A percentile compares a stretch with the other conserved stretches of the same genome.
Evolutionary conservation across 2,888 invertebrate species (phyloP).

Genomic region (Herminia tarsipennalis): DNA sequence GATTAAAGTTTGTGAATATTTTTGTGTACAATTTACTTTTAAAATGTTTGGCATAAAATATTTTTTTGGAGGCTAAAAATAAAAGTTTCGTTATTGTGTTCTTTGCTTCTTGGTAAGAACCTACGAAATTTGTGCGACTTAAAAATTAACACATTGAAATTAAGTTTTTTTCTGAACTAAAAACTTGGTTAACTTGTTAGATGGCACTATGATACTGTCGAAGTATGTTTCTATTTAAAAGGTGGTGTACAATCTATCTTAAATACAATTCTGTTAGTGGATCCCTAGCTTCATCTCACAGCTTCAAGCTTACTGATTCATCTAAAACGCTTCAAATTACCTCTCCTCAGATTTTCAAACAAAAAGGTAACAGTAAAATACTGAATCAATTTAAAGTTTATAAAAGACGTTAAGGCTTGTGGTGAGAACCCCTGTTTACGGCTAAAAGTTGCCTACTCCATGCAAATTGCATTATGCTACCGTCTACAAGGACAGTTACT

Average conservation of each 20-base stretch:
- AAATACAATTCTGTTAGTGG: too few species aligned
- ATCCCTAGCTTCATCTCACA: background rate
- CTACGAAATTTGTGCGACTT: too few species aligned
- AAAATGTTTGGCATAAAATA: constrained; percentile 6
- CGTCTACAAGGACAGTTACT: constrained; percentile 37
- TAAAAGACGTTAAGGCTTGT: constrained; percentile 38
- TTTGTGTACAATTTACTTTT: constrained; percentile 24
- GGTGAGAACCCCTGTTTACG: constrained; percentile 39
- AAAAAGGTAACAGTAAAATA: constrained; percentile 37
- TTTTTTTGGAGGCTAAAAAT: background rate
- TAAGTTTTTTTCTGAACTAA: too few species aligned
- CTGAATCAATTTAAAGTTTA: constrained; percentile 48
- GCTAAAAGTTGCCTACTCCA: constrained; percentile 42
- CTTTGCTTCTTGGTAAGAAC: background rate
- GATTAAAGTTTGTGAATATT: constrained; percentile 32
- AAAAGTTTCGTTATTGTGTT: too few species aligned
- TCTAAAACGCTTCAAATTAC: constrained; percentile 15
- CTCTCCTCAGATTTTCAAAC: constrained; percentile 27
- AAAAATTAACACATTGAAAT: too few species aligned
- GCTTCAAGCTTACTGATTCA: constrained; percentile 11
- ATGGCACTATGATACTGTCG: too few species aligned
- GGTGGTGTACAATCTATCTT: too few species aligned
- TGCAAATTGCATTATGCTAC: constrained; percentile 50
- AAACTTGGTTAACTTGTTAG: too few species aligned
- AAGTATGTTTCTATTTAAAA: too few species aligned